Evolutionary conservation across 2,113 vertebrate species (phyloP).

Genomic region (Myanophis thanlyinensis): DNA sequence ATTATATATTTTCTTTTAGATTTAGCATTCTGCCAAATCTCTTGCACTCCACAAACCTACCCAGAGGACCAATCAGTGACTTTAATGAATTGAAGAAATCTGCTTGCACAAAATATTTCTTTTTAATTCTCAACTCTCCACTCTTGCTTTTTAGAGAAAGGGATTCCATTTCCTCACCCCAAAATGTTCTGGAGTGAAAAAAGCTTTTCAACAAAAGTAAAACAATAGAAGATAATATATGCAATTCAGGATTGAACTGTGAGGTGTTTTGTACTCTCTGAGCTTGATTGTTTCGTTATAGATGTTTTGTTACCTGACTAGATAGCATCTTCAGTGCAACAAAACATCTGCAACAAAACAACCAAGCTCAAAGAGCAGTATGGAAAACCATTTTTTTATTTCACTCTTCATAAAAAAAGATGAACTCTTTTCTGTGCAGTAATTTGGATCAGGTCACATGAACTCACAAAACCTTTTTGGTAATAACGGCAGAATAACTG

Average conservation of each 20-base stretch:
- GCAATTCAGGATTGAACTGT: neutral
- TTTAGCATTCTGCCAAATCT: neutral
- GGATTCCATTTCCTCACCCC: neutral
- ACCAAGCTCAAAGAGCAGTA: neutral
- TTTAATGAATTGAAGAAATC: neutral
- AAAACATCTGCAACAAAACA: neutral
- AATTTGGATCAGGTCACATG: neutral
- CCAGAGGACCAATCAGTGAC: neutral
- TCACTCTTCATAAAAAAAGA: neutral
- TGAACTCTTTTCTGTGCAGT: neutral
- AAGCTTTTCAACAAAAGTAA: neutral
- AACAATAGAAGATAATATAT: neutral
- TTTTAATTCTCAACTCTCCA: neutral
- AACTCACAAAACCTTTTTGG: neutral
- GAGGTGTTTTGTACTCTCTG: neutral
- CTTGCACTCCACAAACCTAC: neutral
- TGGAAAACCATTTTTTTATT: neutral
- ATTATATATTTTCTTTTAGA: slow-evolving; percentile 3
- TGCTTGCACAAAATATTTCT: neutral
- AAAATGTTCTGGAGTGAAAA: neutral
- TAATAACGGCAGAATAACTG: neutral
- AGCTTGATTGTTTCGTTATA: neutral
- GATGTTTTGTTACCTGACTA: neutral
- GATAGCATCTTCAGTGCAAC: neutral
- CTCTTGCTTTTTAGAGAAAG: neutral